Evolutionary conservation across 2,797 vertebrate genomes (phyloP).

Genomic region (Catostomus latipinnis): DNA sequence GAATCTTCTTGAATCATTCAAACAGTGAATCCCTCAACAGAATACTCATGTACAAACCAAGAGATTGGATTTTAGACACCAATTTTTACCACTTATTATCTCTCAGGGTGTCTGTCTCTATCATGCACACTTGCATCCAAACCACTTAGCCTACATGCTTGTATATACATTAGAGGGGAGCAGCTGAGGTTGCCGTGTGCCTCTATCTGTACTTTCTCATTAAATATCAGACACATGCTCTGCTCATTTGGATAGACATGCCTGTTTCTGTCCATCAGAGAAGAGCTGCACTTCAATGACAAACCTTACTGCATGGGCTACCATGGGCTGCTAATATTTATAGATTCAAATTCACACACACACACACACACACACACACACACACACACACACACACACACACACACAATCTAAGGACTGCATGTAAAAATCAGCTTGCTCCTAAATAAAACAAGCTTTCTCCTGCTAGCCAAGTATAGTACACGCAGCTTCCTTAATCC

Average conservation of each 20-base stretch:
- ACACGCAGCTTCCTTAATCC: slow-evolving; percentile 17
- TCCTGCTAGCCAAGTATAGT: slow-evolving; percentile 41
- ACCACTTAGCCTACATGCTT: slow-evolving; percentile 8
- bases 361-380: slow-evolving; percentile 20
- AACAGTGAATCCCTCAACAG: not conserved
- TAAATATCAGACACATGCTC: slow-evolving; percentile 23
- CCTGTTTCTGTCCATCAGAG: not conserved
- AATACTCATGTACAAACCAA: slow-evolving; percentile 14
- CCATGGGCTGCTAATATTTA: slow-evolving; percentile 38
- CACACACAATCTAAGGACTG: not conserved
- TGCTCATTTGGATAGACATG: slow-evolving; percentile 4
- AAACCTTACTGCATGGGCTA: slow-evolving; percentile 42
- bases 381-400: not conserved
- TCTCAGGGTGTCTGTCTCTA: slow-evolving; percentile 11
- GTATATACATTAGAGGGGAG: not conserved
- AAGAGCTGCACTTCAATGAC: slow-evolving; percentile 41
- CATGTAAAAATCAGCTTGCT: slow-evolving; percentile 5
- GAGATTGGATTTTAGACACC: not conserved
- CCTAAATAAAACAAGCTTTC: slow-evolving; percentile 37
- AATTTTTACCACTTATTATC: not conserved
- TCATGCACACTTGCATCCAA: not conserved
- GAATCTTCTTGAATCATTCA: slow-evolving; percentile 7
- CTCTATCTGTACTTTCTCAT: slow-evolving; percentile 32
- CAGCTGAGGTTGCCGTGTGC: not conserved
- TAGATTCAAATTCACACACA: slow-evolving; percentile 20